phyloP scores from a whole-genome alignment of 2,888 invertebrate genomes.

The Trachelus iudaicus region DNA sequence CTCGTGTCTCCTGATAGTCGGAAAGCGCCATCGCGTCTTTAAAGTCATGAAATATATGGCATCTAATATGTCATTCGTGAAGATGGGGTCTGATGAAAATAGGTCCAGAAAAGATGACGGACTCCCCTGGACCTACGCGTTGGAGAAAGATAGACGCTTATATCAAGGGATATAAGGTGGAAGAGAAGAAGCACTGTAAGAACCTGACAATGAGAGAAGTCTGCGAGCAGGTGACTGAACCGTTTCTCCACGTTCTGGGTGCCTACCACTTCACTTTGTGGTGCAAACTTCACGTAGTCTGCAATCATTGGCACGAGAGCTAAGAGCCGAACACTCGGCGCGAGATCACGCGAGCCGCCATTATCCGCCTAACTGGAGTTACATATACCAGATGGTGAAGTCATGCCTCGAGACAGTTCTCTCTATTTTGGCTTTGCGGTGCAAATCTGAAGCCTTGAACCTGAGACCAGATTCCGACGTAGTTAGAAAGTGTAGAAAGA shows the following conservation, averaged over 20 bases:
- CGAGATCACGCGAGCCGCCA: conserved; percentile 39
- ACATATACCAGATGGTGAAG: conserved; percentile 40
- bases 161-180: background rate
- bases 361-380: conserved; percentile 39
- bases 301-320: conserved; percentile 44
- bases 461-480: background rate
- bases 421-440: conserved; percentile 17
- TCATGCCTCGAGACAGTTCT: conserved; percentile 11
- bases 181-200: background rate
- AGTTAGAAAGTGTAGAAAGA: background rate
- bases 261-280: conserved; percentile 2
- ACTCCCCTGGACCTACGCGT: background rate
- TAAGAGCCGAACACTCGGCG: conserved; percentile 18
- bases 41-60: background rate
- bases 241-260: conserved; percentile 14
- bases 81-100: background rate
- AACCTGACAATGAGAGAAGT: background rate
- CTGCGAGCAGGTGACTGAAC: conserved; percentile 24
- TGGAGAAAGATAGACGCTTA: background rate
- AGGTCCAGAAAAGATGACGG: background rate
- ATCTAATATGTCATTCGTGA: background rate
- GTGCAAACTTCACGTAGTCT: conserved; percentile 12
- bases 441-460: conserved; percentile 9
- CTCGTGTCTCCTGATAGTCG: conserved; percentile 1
- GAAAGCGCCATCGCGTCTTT: background rate